Evolutionary conservation across 2,888 invertebrate species (phyloP).

Genomic region (Neoascia interrupta): DNA sequence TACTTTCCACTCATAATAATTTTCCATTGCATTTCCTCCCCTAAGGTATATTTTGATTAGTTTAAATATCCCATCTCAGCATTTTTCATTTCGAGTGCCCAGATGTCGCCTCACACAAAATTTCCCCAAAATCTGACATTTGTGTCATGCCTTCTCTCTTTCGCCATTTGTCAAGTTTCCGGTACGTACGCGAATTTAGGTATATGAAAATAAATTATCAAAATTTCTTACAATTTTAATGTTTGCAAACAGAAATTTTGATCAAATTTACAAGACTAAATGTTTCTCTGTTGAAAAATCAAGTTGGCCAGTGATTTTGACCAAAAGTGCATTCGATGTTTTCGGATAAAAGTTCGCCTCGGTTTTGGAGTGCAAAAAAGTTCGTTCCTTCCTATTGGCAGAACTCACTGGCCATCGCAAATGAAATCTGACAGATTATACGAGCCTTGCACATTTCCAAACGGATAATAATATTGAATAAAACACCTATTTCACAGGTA

Average conservation of each 20-base stretch:
- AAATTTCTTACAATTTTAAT: slow-evolving; percentile 29
- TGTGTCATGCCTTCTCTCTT: slow-evolving; percentile 76
- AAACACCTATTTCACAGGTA: too few species aligned
- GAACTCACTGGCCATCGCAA: slow-evolving; percentile 26
- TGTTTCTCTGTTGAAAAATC: slow-evolving; percentile 41
- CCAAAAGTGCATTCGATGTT: slow-evolving; percentile 72
- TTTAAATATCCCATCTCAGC: not conserved
- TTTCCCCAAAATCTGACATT: slow-evolving; percentile 48
- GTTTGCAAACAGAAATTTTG: slow-evolving; percentile 59
- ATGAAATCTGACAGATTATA: slow-evolving; percentile 2
- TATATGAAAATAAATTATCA: slow-evolving; percentile 51
- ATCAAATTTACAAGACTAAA: slow-evolving; percentile 29
- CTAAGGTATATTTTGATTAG: too few species aligned
- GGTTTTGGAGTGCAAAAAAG: slow-evolving; percentile 17
- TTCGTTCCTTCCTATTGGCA: slow-evolving; percentile 6
- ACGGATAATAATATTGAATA: not conserved
- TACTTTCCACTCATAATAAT: too few species aligned
- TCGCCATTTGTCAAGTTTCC: slow-evolving; percentile 79
- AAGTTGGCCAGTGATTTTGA: slow-evolving; percentile 60
- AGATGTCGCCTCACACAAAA: slow-evolving; percentile 23
- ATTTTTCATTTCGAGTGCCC: not conserved
- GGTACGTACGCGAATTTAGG: slow-evolving; percentile 78
- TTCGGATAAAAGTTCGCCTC: slow-evolving; percentile 70
- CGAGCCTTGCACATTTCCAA: not conserved
- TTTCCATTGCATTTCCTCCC: too few species aligned